phyloP scores from a whole-genome alignment of 2,113 vertebrate genomes.

The Harpagus bidentatus region DNA sequence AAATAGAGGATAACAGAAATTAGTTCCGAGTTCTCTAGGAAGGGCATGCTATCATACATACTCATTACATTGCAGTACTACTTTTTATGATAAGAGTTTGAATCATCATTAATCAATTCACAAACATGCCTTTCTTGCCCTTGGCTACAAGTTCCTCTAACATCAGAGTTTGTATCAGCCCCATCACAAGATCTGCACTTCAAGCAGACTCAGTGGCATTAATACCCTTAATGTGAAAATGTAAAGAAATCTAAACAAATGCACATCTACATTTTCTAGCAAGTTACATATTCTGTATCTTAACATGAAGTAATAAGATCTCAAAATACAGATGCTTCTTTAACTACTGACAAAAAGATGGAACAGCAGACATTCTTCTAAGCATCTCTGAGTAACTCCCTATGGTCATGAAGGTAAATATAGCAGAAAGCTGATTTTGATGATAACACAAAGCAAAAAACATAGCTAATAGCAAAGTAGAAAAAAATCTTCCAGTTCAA shows the following conservation, averaged over 20 bases:
- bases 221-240: not conserved
- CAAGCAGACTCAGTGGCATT: not conserved
- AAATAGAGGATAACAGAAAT: not conserved
- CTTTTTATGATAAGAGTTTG: not conserved
- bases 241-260: not conserved
- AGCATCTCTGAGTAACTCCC: slow-evolving; percentile 19
- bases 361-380: not conserved
- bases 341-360: not conserved
- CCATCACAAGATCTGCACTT: not conserved
- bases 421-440: slow-evolving; percentile 38
- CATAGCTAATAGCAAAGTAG: slow-evolving; percentile 48
- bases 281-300: not conserved
- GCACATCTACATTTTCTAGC: not conserved
- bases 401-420: slow-evolving; percentile 5
- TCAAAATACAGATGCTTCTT: not conserved
- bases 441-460: slow-evolving; percentile 38
- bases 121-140: not conserved
- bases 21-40: not conserved
- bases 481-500: slow-evolving; percentile 48
- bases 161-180: not conserved
- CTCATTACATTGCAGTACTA: not conserved
- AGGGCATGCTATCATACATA: not conserved
- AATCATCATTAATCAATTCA: slow-evolving; percentile 6
- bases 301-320: not conserved
- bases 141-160: not conserved